Evolutionary conservation across 2,113 vertebrate species (phyloP).

Genomic region (Heliornis fulica): DNA sequence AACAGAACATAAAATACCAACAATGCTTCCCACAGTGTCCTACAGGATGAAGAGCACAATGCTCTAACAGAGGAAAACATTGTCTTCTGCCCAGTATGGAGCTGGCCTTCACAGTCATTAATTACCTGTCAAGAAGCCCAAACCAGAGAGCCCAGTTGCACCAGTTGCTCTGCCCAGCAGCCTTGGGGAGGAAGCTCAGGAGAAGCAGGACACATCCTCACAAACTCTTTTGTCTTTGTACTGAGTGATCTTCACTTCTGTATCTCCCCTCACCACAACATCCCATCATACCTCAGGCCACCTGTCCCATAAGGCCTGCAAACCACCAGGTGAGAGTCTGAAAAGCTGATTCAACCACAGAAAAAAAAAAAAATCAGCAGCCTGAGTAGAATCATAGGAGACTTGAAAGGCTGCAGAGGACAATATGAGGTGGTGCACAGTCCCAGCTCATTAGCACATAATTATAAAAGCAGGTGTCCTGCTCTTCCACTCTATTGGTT

Average conservation of each 20-base stretch:
- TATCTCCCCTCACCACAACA: background rate
- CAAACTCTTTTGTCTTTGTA: background rate
- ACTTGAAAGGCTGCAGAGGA: slow-evolving; percentile 33
- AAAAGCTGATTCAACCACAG: background rate
- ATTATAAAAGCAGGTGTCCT: slow-evolving; percentile 61
- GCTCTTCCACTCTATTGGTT: background rate
- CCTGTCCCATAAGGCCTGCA: background rate
- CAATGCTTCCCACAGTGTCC: rapidly evolving
- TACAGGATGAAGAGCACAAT: rapidly evolving
- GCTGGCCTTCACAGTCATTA: rapidly evolving
- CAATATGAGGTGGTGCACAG: background rate
- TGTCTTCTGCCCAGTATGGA: rapidly evolving
- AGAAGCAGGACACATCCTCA: background rate
- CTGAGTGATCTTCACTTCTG: background rate
- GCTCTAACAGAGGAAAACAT: rapidly evolving
- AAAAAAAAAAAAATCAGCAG: background rate
- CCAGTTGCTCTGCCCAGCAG: rapidly evolving
- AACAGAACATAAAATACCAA: background rate
- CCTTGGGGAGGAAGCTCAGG: background rate
- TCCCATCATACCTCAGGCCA: background rate
- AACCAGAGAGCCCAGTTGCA: background rate
- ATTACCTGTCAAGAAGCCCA: background rate
- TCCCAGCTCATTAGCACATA: background rate
- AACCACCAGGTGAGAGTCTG: background rate
- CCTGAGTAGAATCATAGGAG: no score